Evolutionary conservation across 2,888 invertebrate genomes (phyloP).

Genomic region (Perizoma affinitatum): DNA sequence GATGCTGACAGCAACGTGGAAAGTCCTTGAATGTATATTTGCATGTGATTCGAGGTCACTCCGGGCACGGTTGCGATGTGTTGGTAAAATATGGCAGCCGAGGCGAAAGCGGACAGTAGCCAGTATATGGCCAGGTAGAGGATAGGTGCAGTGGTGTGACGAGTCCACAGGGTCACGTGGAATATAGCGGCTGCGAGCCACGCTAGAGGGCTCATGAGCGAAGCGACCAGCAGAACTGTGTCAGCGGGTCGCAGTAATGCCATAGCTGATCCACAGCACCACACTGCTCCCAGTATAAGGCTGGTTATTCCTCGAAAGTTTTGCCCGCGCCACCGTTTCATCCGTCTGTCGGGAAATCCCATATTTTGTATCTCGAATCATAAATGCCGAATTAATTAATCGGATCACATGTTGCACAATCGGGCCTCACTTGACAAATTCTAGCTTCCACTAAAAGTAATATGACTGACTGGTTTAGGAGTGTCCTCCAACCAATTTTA

Average conservation of each 20-base stretch:
- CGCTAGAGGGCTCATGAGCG: slow-evolving; percentile 64
- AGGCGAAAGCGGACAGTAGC: slow-evolving; percentile 63
- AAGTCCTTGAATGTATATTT: slow-evolving; percentile 63
- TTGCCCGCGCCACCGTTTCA: slow-evolving; percentile 68
- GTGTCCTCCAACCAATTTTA: not conserved
- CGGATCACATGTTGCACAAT: too few species aligned
- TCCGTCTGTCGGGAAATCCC: slow-evolving; percentile 40
- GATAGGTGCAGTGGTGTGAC: slow-evolving; percentile 68
- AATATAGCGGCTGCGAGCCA: slow-evolving; percentile 74
- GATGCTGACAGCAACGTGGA: slow-evolving; percentile 58
- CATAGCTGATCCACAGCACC: slow-evolving; percentile 66
- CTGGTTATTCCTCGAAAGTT: slow-evolving; percentile 67
- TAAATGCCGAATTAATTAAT: too few species aligned
- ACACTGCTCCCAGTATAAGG: slow-evolving; percentile 57
- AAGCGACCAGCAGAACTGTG: slow-evolving; percentile 60
- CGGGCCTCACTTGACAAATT: too few species aligned
- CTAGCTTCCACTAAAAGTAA: not conserved
- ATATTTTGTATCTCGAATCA: not conserved
- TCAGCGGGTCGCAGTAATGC: slow-evolving; percentile 59
- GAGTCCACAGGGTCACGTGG: slow-evolving; percentile 69
- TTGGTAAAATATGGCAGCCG: slow-evolving; percentile 61
- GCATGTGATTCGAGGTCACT: slow-evolving; percentile 48
- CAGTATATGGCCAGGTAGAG: slow-evolving; percentile 78
- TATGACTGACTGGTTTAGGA: not conserved
- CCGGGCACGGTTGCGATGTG: slow-evolving; percentile 45